Evolutionary conservation across 2,888 invertebrate genomes (phyloP).

Genomic region (Cephus sareptanus): DNA sequence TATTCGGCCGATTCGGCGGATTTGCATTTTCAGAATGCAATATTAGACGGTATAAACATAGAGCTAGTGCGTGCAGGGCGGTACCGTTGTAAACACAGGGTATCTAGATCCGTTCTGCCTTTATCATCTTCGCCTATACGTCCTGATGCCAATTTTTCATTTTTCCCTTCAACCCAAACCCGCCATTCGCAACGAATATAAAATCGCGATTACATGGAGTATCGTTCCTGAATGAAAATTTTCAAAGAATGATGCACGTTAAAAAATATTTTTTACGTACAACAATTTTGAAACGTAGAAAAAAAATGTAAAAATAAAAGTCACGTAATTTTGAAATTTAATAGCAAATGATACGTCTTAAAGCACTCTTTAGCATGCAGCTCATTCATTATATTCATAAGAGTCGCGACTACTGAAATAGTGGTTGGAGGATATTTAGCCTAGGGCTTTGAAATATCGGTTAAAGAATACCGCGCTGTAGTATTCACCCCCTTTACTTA

Average conservation of each 20-base stretch:
- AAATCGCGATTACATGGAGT: background rate
- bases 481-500: background rate
- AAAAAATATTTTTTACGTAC: background rate
- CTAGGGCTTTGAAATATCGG: background rate
- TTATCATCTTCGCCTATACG: conserved; percentile 42
- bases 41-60: conserved; percentile 52
- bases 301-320: background rate
- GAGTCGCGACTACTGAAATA: background rate
- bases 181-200: background rate
- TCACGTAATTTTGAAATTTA: background rate
- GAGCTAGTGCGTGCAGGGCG: conserved; percentile 49
- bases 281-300: too few species aligned
- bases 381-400: background rate
- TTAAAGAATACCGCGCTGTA: background rate
- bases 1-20: conserved; percentile 54
- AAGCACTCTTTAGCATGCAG: background rate
- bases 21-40: conserved; percentile 56
- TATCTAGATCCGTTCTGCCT: conserved; percentile 49
- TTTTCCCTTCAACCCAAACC: conserved; percentile 22
- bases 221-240: background rate
- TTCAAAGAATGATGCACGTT: background rate
- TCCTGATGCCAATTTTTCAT: conserved; percentile 38
- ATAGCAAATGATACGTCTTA: background rate
- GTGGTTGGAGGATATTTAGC: background rate
- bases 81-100: conserved; percentile 57